Conservation (phyloP, 2,797 vertebrate genomes). For the Coilia nasus region DNA sequence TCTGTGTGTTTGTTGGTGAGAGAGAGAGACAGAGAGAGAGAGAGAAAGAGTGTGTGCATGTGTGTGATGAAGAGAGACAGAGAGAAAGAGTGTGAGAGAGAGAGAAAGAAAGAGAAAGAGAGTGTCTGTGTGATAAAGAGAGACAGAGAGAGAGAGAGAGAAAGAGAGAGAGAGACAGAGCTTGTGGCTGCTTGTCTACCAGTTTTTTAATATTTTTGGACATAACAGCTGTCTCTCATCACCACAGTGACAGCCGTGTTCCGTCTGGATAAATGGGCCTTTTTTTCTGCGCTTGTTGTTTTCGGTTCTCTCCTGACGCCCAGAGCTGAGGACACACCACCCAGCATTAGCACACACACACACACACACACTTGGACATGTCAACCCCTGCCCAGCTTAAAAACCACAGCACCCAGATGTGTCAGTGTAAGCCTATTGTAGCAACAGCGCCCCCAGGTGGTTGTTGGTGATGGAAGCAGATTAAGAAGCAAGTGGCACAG, state of each 20-base stretch:
- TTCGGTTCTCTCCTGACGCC: not conserved
- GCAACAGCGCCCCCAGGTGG: too few species aligned
- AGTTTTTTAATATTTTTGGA: constrained; percentile 19
- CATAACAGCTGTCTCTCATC: constrained; percentile 16
- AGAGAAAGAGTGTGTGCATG: too few species aligned
- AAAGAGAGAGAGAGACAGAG: not conserved
- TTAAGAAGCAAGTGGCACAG: too few species aligned
- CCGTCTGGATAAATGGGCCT: not conserved
- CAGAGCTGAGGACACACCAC: not conserved
- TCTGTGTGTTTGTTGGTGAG: too few species aligned
- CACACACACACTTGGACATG: not conserved
- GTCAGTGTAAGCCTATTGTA: too few species aligned
- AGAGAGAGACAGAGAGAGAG: too few species aligned
- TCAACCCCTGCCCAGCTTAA: not conserved
- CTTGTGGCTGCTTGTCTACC: not conserved
- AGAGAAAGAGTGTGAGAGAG: too few species aligned
- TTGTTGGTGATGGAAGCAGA: too few species aligned
- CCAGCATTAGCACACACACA: not conserved
- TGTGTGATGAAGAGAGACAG: too few species aligned
- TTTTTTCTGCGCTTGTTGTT: not conserved
- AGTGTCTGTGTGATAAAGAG: not conserved
- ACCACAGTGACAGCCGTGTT: not conserved
- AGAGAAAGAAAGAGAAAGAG: too few species aligned
- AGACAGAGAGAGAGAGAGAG: too few species aligned
- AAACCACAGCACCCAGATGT: not conserved